Percentiles rank a stretch among this genome's conserved stretches.
phyloP scores from a whole-genome alignment of 2,113 vertebrate genomes.

The Edolisoma coerulescens region DNA sequence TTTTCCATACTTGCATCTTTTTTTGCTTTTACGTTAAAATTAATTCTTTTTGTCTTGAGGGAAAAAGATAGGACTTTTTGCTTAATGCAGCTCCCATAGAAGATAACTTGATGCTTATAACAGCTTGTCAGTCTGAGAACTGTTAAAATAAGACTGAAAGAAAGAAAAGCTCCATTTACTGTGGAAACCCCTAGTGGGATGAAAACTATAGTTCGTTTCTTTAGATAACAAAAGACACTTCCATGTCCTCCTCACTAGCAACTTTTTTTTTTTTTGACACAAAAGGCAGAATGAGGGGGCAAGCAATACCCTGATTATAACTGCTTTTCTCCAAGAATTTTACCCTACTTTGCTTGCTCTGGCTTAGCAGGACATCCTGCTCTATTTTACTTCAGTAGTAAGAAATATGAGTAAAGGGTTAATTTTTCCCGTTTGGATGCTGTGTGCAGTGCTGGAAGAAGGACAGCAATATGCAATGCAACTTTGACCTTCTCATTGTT shows the following conservation, averaged over 20 bases:
- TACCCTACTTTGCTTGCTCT: background rate
- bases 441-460: slow-evolving; percentile 5
- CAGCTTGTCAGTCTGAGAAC: slow-evolving; percentile 54
- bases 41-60: slow-evolving; percentile 31
- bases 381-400: slow-evolving; percentile 4
- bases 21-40: background rate
- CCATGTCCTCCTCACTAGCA: slow-evolving; percentile 49
- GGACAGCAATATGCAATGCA: background rate
- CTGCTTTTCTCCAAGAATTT: background rate
- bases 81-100: background rate
- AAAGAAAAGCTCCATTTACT: slow-evolving; percentile 64
- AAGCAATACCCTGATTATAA: slow-evolving; percentile 49
- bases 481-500: slow-evolving; percentile 40
- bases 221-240: slow-evolving; percentile 72
- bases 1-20: background rate
- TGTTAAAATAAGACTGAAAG: slow-evolving; percentile 57
- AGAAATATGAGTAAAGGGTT: slow-evolving; percentile 42
- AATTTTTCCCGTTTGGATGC: slow-evolving; percentile 47
- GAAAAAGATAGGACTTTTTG: slow-evolving; percentile 39
- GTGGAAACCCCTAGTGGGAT: slow-evolving; percentile 67
- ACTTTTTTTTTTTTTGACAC: slow-evolving; percentile 10
- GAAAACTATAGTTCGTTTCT: slow-evolving; percentile 68
- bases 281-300: slow-evolving; percentile 33
- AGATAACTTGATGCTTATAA: slow-evolving; percentile 40
- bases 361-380: slow-evolving; percentile 10